A percentile compares a stretch with the other conserved stretches of the same genome.
phyloP scores from a whole-genome alignment of 2,113 vertebrate genomes.

The Zosterops pallidus region DNA sequence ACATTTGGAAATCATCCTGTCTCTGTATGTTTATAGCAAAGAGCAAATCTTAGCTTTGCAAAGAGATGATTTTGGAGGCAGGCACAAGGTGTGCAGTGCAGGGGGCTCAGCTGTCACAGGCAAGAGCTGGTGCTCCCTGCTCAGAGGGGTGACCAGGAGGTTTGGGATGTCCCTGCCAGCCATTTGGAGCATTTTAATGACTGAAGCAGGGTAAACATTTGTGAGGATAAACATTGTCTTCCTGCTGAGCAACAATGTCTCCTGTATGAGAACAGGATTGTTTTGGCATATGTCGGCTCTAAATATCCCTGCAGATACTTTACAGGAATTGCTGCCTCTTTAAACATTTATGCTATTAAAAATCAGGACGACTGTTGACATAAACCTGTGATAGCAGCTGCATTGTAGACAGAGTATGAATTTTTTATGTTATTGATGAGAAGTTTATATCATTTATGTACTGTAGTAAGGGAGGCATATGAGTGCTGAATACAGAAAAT shows the following conservation, averaged over 20 bases:
- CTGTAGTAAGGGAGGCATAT: constrained; percentile 28
- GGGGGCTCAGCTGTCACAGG: not conserved
- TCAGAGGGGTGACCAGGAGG: not conserved
- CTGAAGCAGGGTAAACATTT: constrained; percentile 9
- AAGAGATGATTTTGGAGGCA: not conserved
- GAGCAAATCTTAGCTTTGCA: not conserved
- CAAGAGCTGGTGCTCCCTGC: not conserved
- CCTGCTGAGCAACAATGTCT: constrained; percentile 66
- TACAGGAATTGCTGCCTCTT: constrained; percentile 65
- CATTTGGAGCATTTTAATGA: not conserved
- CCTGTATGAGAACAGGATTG: constrained; percentile 37
- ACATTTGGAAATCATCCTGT: not conserved
- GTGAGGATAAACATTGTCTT: constrained; percentile 56
- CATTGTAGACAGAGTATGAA: constrained; percentile 65
- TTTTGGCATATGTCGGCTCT: constrained; percentile 52
- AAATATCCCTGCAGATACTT: constrained; percentile 58
- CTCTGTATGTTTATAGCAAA: not conserved
- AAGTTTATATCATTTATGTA: constrained; percentile 69
- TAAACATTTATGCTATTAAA: constrained; percentile 74
- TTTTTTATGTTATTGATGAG: constrained; percentile 72
- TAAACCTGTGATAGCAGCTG: constrained; percentile 67
- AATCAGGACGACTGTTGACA: constrained; percentile 66
- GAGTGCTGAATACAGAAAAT: constrained; percentile 44
- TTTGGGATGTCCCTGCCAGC: not conserved
- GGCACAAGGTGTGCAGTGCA: not conserved